Conservation (phyloP, 2,113 vertebrate species). For the Amphiprion ocellaris region DNA sequence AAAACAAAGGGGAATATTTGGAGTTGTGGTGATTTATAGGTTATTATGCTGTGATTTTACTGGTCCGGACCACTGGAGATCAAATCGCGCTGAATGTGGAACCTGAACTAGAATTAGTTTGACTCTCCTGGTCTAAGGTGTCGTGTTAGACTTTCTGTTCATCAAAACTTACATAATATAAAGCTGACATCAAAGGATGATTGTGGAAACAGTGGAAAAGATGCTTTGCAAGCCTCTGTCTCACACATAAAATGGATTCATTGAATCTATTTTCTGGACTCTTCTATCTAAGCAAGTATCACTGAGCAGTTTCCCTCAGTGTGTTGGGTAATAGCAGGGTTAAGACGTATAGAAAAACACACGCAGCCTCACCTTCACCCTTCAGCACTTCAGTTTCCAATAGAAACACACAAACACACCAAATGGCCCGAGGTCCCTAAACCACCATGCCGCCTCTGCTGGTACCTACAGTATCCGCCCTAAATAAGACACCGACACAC, state of each 20-base stretch:
- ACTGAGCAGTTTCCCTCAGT: neutral
- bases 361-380: neutral
- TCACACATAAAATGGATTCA: no score
- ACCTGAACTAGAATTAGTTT: no score
- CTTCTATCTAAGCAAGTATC: neutral
- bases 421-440: slow-evolving; percentile 24
- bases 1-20: no score
- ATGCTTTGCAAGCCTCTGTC: no score
- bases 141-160: neutral
- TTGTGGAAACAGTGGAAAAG: no score
- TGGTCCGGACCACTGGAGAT: no score
- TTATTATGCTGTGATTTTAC: no score
- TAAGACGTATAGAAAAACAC: neutral
- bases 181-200: no score
- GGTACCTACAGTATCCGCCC: slow-evolving; percentile 39
- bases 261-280: no score
- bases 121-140: no score
- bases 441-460: slow-evolving; percentile 34
- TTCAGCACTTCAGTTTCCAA: slow-evolving; percentile 20
- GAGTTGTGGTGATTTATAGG: no score
- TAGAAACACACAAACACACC: slow-evolving; percentile 26
- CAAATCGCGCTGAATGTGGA: no score
- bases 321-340: neutral
- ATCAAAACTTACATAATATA: neutral
- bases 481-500: slow-evolving; percentile 33